Base-by-base conservation (phyloP, 2,888 invertebrate species). In the Meiosimyza platycephala region DNA sequence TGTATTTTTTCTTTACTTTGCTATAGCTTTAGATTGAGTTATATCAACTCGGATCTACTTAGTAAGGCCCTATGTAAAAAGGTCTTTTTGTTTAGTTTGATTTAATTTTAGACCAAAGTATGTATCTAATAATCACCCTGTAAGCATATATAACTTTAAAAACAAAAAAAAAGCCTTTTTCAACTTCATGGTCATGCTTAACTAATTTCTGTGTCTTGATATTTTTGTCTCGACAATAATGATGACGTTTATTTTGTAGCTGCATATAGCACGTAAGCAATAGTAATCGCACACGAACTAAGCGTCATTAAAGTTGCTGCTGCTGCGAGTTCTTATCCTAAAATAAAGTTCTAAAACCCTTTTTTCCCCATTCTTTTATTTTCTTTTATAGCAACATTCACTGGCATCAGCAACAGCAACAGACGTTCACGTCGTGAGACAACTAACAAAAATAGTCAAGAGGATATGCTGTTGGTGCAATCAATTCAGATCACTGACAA, bases 401-500 rank as follows among this genome's bases (percentile, higher is more conserved):
- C 74, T 54, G 74, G 73, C 73, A 73, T 22, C 72, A 50, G 75
- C 54, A 71, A 75, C 75, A 77, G 74, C 64, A 74, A 6, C 63
- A 71, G 74, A 72, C 81, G 83, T 54, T 52, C 77, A 73, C 82
- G 82, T 78, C 85, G 86, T 72, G 85, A 85, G 77, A 79, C 82
- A 71, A 78, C 86, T 55, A 79, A 77, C 50, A 81, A 85, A 75
- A 84, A 89, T 78, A 88, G 88, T 74, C 90, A 92, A 75, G 95
- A 96, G 82, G 94, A 96, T 85, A 91, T 96, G 88, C 91, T 96
- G 22, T 90, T 96, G 75, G 95, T 96, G 48, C 95, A 96, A 86
- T 94, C 95, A 73, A 96, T 97, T 83, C 95, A 95, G 88, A 96
- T 96, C 84, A 95, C 95, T 51, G 96, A 97, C 88, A 95, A 95